Evolutionary conservation across 30 jellyfish, hydroid and myxozoan genomes (phyloP).

Genomic region (Mastigias papua): DNA sequence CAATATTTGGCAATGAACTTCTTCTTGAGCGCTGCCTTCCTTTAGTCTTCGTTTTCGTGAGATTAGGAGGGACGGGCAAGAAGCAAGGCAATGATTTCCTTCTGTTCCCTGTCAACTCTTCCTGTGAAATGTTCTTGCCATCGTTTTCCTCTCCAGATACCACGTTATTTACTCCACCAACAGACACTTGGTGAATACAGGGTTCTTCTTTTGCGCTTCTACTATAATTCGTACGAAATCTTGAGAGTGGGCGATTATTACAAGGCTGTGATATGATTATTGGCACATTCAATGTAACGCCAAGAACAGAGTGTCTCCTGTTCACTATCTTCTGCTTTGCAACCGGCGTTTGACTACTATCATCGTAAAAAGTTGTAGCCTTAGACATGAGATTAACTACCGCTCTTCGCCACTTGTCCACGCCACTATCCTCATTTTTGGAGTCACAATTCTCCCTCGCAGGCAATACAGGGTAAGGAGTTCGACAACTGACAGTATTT

Average conservation of each 20-base stretch:
- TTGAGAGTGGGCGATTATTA: neutral
- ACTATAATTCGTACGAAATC: neutral
- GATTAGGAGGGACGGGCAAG: neutral
- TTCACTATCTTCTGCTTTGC: neutral
- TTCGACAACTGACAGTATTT: neutral
- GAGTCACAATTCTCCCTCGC: neutral
- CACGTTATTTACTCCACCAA: no score
- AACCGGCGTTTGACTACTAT: neutral
- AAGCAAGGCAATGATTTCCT: neutral
- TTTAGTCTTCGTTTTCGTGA: neutral
- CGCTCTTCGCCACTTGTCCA: neutral
- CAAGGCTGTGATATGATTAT: conserved; percentile 1
- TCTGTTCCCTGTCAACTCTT: neutral
- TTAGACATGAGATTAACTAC: neutral
- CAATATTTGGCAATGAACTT: neutral
- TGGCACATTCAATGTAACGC: conserved; percentile 28
- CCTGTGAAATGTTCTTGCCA: neutral
- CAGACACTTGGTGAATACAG: no score
- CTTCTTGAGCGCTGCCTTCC: neutral
- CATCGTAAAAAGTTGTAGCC: neutral
- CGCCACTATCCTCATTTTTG: neutral
- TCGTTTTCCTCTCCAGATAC: neutral
- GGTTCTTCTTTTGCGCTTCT: no score
- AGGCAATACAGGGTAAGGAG: neutral
- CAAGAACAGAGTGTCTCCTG: conserved; percentile 21